These are phyloP conservation scores for Hydrolagus colliei DNA, from an alignment of 2,797 vertebrate genomes.

Conservation along the genomic window DNA sequence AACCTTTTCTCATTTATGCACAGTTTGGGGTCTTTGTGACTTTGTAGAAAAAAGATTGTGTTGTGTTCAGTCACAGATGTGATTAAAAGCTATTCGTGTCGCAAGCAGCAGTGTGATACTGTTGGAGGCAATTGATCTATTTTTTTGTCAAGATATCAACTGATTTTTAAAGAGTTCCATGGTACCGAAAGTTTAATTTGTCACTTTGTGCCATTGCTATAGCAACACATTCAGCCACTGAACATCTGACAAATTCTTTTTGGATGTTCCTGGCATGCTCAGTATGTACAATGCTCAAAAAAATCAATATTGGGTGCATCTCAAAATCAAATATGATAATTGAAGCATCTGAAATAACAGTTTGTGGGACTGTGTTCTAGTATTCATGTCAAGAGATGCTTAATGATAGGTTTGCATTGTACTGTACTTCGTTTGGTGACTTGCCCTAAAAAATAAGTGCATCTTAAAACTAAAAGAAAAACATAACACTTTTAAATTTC, in stretches of 20 bases:
- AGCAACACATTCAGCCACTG: background rate
- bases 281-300: background rate
- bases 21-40: background rate
- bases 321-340: slow-evolving; percentile 3
- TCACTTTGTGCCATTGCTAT: slow-evolving; percentile 7
- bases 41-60: background rate
- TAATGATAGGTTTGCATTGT: no score
- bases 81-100: background rate
- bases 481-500: no score
- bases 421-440: no score
- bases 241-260: background rate
- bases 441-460: no score
- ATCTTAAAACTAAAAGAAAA: no score
- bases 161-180: slow-evolving; percentile 7
- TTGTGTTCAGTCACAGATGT: background rate
- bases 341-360: background rate
- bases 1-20: slow-evolving; percentile 8
- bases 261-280: background rate
- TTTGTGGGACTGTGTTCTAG: no score
- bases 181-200: background rate
- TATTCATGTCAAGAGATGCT: no score
- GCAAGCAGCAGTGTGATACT: slow-evolving; percentile 7
- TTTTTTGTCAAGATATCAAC: slow-evolving; percentile 22
- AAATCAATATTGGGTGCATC: background rate
- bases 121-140: slow-evolving; percentile 13